Base-by-base conservation (phyloP, 1,140 invertebrate species). In the Callitettix versicolor region DNA sequence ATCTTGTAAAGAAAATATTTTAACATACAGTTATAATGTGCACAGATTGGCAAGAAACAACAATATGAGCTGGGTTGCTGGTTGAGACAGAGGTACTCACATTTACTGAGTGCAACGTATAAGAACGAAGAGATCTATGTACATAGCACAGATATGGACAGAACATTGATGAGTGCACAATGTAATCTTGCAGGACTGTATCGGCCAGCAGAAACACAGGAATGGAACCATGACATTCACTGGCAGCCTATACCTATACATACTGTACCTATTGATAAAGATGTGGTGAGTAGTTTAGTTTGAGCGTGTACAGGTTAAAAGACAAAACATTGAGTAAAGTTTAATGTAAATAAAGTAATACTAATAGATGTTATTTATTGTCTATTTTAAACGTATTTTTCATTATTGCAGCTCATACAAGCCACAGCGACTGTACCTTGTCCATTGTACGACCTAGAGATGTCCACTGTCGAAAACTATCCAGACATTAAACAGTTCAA, bases 171-270 rank as follows among this genome's bases (percentile, higher is more conserved):
- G 85, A 93, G 88, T 60, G 91, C 88, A 0, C 75, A 86, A 67
- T 73, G 80, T 2, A 85, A 91, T 71, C 73, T 95, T 53, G 89
- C 89, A 52, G 88, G 88, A 4, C 58, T 78, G 9, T 90, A 83
- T 66, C 85, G 86, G 7, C 79, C 81, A 0, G 62, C 63, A 15
- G 72, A 69, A 9, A 33, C 43, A 3, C 66, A 76, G 48, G 57
- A 80, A 3, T 93, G 88, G 85, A 79, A 89, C 65, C 52, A 62
- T 1, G 57, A 77, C 2, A 67, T 92, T 1, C 62, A 71, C 9
- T 95, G 91, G 91, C 90, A 93, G 68, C 91, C 91, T 0, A 87
- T 95, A 62, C 89, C 91, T 0, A 76, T 95, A 12, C 88, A 93
- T 60, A 89, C 90, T 1, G 61, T 74, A 15, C 82, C 86, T 0